These are phyloP conservation scores for Ariopsis seemanni DNA, from an alignment of 2,113 vertebrate genomes.

Conservation along the genomic window DNA sequence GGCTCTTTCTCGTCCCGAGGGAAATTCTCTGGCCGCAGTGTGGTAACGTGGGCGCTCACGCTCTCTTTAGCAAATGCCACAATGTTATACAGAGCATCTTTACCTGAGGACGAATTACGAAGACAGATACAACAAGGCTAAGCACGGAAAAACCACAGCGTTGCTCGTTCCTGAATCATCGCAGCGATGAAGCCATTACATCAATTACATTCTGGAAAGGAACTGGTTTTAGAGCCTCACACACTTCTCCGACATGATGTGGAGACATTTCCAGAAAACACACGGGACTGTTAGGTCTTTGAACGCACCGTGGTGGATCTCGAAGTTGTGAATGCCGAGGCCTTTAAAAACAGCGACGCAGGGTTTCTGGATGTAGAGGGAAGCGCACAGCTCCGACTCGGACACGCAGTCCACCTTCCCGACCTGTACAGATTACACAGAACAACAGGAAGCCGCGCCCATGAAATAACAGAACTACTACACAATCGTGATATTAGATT, in stretches of 20 bases:
- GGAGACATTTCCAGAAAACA: neutral
- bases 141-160: neutral
- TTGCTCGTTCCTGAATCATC: neutral
- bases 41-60: slow-evolving; percentile 88
- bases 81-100: slow-evolving; percentile 89
- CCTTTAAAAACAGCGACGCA: slow-evolving; percentile 93
- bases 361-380: slow-evolving; percentile 87
- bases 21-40: slow-evolving; percentile 92
- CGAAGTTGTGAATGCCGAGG: slow-evolving; percentile 88
- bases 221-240: neutral
- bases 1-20: slow-evolving; percentile 89
- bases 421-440: slow-evolving; percentile 69
- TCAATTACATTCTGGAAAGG: neutral
- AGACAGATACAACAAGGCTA: neutral
- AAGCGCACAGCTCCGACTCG: slow-evolving; percentile 78
- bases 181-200: neutral
- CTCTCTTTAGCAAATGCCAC: slow-evolving; percentile 96
- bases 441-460: neutral
- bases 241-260: neutral
- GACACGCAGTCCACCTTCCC: slow-evolving; percentile 86
- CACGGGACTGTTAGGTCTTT: neutral
- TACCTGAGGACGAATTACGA: slow-evolving; percentile 73
- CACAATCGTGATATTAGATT: neutral
- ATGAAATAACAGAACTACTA: neutral
- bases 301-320: slow-evolving; percentile 92